Evolutionary conservation across 1,140 invertebrate genomes (phyloP).

Genomic region (Drosophila carrolli): DNA sequence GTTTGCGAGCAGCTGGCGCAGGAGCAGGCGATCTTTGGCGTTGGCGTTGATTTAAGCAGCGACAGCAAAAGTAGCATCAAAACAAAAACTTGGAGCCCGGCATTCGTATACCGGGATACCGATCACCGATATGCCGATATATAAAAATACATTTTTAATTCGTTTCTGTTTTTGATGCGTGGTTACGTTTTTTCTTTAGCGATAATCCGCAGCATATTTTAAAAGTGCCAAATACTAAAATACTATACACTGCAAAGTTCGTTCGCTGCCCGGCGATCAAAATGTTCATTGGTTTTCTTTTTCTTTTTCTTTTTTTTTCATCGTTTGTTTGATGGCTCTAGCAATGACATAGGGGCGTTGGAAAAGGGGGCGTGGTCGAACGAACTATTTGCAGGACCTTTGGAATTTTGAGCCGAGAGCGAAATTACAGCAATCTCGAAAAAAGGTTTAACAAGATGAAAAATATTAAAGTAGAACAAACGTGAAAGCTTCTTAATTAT

Average conservation of each 20-base stretch:
- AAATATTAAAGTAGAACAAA: conserved; percentile 23
- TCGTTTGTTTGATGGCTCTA: conserved; percentile 32
- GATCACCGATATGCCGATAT: conserved; percentile 3
- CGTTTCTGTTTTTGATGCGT: conserved; percentile 37
- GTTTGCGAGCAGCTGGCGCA: conserved; percentile 43
- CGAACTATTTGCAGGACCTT: conserved; percentile 63
- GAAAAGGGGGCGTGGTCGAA: conserved; percentile 30
- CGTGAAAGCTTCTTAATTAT: conserved; percentile 24
- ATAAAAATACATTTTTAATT: conserved; percentile 12
- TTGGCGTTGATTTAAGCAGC: conserved; percentile 42
- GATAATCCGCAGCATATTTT: conserved; percentile 84
- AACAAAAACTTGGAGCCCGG: conserved; percentile 10
- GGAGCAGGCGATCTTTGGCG: conserved; percentile 49
- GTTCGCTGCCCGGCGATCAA: conserved; percentile 53
- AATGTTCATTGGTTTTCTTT: conserved; percentile 43
- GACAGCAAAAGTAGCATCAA: conserved; percentile 38
- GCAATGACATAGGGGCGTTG: conserved; percentile 27
- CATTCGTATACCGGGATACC: conserved; percentile 1
- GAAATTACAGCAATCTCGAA: conserved; percentile 8
- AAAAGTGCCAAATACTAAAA: conserved; percentile 83
- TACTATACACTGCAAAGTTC: conserved; percentile 73
- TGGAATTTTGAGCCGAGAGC: conserved; percentile 6
- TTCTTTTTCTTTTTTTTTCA: neutral
- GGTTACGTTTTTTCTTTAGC: conserved; percentile 65
- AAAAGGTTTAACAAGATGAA: conserved; percentile 1